Conservation (phyloP, 2,797 vertebrate species). For the Aulostomus chinensis region DNA sequence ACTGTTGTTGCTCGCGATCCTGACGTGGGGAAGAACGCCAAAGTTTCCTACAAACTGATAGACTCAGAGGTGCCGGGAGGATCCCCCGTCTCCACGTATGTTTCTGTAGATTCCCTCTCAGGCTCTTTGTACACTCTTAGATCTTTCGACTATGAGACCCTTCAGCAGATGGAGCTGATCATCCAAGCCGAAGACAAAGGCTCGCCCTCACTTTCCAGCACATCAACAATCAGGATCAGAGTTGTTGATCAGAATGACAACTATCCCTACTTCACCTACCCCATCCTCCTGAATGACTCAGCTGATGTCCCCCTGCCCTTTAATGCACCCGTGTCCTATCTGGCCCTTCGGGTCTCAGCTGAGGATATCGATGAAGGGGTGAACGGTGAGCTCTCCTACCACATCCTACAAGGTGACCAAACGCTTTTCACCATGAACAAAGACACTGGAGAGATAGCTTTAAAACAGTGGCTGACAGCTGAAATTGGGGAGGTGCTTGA, state of each 20-base stretch:
- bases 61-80: conserved; percentile 69
- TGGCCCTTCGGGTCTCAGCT: conserved; percentile 65
- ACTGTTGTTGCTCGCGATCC: conserved; percentile 78
- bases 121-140: conserved; percentile 68
- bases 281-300: conserved; percentile 64
- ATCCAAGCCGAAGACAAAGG: conserved; percentile 73
- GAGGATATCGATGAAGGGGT: conserved; percentile 69
- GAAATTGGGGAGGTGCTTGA: conserved; percentile 62
- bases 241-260: conserved; percentile 82
- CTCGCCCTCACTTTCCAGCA: conserved; percentile 58
- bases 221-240: conserved; percentile 55
- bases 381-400: conserved; percentile 66
- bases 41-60: conserved; percentile 75
- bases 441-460: conserved; percentile 69
- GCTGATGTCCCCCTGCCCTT: conserved; percentile 68
- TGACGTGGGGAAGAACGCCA: conserved; percentile 65
- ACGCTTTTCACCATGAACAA: conserved; percentile 70
- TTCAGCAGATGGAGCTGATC: conserved; percentile 66
- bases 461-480: conserved; percentile 64
- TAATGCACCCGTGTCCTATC: conserved; percentile 62
- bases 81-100: conserved; percentile 66
- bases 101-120: conserved; percentile 67
- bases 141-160: conserved; percentile 72
- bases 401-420: conserved; percentile 57
- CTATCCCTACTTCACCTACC: conserved; percentile 68